A percentile compares a stretch with the other conserved stretches of the same genome.
Evolutionary conservation across 2,888 invertebrate species (phyloP).

Genomic region (Drepana falcataria): DNA sequence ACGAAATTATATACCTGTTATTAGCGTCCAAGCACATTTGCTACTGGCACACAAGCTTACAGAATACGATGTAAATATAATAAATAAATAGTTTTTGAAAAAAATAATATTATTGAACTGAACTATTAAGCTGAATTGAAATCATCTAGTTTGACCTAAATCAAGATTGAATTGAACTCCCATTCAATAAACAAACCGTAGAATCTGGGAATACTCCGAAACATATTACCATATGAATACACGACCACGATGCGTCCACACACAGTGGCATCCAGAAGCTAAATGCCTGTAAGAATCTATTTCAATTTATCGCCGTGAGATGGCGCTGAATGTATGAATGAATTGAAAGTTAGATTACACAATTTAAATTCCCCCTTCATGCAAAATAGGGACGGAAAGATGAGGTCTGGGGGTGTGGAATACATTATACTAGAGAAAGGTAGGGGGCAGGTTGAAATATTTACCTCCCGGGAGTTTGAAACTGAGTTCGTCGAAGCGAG

Average conservation of each 20-base stretch:
- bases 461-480: slow-evolving; percentile 74
- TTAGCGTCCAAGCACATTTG: no score
- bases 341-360: slow-evolving; percentile 80
- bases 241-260: slow-evolving; percentile 20
- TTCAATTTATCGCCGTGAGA: slow-evolving; percentile 77
- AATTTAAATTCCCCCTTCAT: slow-evolving; percentile 79
- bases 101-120: no score
- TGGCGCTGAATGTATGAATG: slow-evolving; percentile 78
- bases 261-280: slow-evolving; percentile 31
- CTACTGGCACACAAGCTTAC: no score
- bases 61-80: no score
- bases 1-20: no score
- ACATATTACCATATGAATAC: slow-evolving; percentile 17
- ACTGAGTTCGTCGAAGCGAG: slow-evolving; percentile 66
- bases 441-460: slow-evolving; percentile 63
- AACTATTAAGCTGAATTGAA: no score
- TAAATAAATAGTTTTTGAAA: no score
- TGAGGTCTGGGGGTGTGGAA: slow-evolving; percentile 71
- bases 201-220: slow-evolving; percentile 1
- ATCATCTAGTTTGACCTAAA: no score
- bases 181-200: no score
- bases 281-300: slow-evolving; percentile 67
- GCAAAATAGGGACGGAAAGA: slow-evolving; percentile 76
- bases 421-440: slow-evolving; percentile 61
- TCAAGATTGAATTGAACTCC: no score